Conservation (phyloP, 2,113 vertebrate genomes). For the Dissostichus mawsoni region DNA sequence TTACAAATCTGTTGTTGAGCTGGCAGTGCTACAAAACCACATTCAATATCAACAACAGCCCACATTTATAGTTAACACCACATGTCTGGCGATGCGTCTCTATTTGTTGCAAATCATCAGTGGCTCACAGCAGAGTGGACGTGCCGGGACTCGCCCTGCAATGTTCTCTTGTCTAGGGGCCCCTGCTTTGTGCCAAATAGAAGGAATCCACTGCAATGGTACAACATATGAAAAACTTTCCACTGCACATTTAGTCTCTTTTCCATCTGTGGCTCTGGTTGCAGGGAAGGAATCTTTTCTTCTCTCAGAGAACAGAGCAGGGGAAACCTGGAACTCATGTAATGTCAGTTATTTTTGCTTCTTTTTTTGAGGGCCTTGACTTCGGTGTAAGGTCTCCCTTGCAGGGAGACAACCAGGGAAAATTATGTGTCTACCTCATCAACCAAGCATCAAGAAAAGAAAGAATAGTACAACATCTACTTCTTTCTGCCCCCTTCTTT, state of each 20-base stretch:
- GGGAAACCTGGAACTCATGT: slow-evolving; percentile 44
- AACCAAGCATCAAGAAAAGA: slow-evolving; percentile 42
- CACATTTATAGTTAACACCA: neutral
- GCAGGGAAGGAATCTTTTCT: slow-evolving; percentile 14
- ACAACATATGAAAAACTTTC: neutral
- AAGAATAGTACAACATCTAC: slow-evolving; percentile 42
- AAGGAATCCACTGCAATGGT: slow-evolving; percentile 23
- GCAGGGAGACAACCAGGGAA: slow-evolving; percentile 33
- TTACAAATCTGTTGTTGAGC: slow-evolving; percentile 23
- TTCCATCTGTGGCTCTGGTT: slow-evolving; percentile 28
- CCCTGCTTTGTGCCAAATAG: slow-evolving; percentile 24
- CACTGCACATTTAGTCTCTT: slow-evolving; percentile 26
- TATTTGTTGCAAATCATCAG: slow-evolving; percentile 63
- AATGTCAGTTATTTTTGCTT: slow-evolving; percentile 19
- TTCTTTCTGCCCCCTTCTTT: slow-evolving; percentile 13
- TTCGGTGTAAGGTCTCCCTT: slow-evolving; percentile 26
- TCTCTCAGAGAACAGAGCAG: slow-evolving; percentile 32
- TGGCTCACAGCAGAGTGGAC: slow-evolving; percentile 33
- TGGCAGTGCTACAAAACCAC: slow-evolving; percentile 22
- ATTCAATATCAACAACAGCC: slow-evolving; percentile 12
- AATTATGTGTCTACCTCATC: slow-evolving; percentile 20
- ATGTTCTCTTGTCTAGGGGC: neutral
- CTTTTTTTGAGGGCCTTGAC: slow-evolving; percentile 30
- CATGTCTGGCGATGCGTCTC: slow-evolving; percentile 45
- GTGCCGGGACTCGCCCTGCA: slow-evolving; percentile 54